Evolutionary conservation across 92 coral and sea anemone species (phyloP), one percentile per base, ranked within the genome.

Genomic region (Parazoanthus swiftii): DNA sequence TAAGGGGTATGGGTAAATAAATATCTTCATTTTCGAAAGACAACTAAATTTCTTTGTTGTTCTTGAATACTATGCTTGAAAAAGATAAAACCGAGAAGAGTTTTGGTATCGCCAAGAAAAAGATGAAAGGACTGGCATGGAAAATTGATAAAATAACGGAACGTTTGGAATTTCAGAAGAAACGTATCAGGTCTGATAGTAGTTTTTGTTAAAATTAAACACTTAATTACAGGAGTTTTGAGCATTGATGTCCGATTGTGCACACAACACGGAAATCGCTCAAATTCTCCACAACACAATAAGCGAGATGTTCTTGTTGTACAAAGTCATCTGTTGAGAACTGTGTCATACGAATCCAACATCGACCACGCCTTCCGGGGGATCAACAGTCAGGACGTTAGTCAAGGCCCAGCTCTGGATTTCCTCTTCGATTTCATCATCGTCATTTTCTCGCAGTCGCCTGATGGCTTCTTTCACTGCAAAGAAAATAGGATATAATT

Each of bases 281-380:
- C 70, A 63, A 21, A 23, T 5, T 63, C 68, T 63, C 4, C 6
- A 21, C 25, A 63, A 21, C 68, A 63, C 16, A 5, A 23, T 2
- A 4, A 63, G 1, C 26, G 25, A 54, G 18, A 11, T 54, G 59
- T 11, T 54, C 16, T 15, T 20, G 70, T 3, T 63, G 70, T 26
- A 20, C 20, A 9, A 63, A 63, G 1, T 6, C n/a, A 18, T 63
- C 70, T 63, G 26, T 26, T 63, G 26, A 63, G 26, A 63, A 35
- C 44, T 74, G 37, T 3, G 39, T 90, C 81, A 92, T 9, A 92
- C 86, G 72, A 86, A 92, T n/a, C 94, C 94, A 11, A 92, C 70
- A 65, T 92, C 94, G 25, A 90, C 80, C 67, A 92, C 89, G 16
- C 94, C 94, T 79, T 92, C 90, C 67, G 94, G 94, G 5, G 93